Evolutionary conservation across 2,113 vertebrate genomes (phyloP), one percentile per base, ranked within the genome.

Genomic region (Oenanthe oenanthe): DNA sequence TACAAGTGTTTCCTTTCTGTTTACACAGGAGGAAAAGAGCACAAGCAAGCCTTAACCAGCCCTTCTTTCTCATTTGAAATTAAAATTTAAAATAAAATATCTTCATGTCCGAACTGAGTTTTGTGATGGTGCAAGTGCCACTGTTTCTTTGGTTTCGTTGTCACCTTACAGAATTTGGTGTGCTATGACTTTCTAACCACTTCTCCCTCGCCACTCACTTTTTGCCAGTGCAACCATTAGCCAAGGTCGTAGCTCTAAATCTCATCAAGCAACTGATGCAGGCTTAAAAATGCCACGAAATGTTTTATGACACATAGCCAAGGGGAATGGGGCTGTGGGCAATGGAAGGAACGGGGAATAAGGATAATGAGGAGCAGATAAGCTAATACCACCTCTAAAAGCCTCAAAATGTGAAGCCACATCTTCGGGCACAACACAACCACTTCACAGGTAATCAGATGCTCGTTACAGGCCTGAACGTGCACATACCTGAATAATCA

Each of bases 141-240:
- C 17, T 40, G 14, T 56, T 73, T 50, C 38, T 36, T 50, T 42
- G 40, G n/a, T 50, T 53, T 21, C 32, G 15, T 28, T 72, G 54
- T 42, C 58, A 76, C 50, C 45, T 65, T 14, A 47, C 5, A 53
- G n/a, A 42, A 17, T 7, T 85, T 12, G 5, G 5, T 21, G 38
- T 7, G 10, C 28, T 53, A 0, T 1, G 2, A 26, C 18, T 93
- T 94, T 79, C n/a, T 73, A 65, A 68, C 10, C 2, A 0, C 1
- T 54, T 28, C n/a, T 76, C 28, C 45, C 45, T 51, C 74, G 29
- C 7, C 58, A 70, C 25, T 26, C 54, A 42, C 19, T 9, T 79
- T 71, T 67, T 72, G 28, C 38, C 62, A 25, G 29, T 6, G 48
- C 57, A 78, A 24, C 22, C 16, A 29, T 83, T 50, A 47, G 22